phyloP scores from a whole-genome alignment of 2,888 invertebrate species.

The Tetheella fluctuosa region DNA sequence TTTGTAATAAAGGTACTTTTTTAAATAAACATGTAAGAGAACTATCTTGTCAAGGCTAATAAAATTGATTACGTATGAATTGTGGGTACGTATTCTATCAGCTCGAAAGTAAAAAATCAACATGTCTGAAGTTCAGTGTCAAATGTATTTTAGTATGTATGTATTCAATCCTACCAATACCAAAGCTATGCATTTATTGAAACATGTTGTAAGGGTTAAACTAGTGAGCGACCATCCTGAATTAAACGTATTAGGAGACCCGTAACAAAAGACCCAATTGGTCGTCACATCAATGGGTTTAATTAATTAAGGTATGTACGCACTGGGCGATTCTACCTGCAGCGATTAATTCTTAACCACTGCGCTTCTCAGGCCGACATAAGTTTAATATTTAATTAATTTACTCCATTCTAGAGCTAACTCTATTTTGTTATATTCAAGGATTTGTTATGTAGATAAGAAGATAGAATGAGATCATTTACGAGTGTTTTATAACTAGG shows the following conservation, averaged over 20 bases:
- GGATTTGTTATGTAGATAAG: background rate
- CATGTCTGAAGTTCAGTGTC: background rate
- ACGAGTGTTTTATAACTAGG: too few relatives aligned
- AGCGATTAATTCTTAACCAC: slow-evolving; percentile 37
- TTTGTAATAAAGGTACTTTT: too few relatives aligned
- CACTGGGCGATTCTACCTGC: slow-evolving; percentile 23
- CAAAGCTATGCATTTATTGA: background rate
- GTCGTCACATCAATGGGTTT: slow-evolving; percentile 29
- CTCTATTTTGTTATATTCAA: background rate
- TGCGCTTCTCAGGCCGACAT: slow-evolving; percentile 22
- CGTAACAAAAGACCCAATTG: slow-evolving; percentile 8
- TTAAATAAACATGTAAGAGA: too few relatives aligned
- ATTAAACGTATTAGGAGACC: background rate
- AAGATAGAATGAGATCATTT: too few relatives aligned
- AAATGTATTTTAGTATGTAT: background rate
- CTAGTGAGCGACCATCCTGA: background rate
- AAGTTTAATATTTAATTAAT: slow-evolving; percentile 32
- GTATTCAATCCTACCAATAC: background rate
- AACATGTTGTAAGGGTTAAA: background rate
- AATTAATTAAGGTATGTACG: slow-evolving; percentile 31
- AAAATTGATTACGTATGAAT: too few relatives aligned
- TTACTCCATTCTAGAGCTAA: slow-evolving; percentile 11
- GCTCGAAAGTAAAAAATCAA: background rate
- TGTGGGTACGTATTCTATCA: background rate
- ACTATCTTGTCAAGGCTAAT: too few relatives aligned